A percentile compares a stretch with the other conserved stretches of the same genome.
Evolutionary conservation across 2,797 vertebrate species (phyloP).

Genomic region (Pangasius djambal): DNA sequence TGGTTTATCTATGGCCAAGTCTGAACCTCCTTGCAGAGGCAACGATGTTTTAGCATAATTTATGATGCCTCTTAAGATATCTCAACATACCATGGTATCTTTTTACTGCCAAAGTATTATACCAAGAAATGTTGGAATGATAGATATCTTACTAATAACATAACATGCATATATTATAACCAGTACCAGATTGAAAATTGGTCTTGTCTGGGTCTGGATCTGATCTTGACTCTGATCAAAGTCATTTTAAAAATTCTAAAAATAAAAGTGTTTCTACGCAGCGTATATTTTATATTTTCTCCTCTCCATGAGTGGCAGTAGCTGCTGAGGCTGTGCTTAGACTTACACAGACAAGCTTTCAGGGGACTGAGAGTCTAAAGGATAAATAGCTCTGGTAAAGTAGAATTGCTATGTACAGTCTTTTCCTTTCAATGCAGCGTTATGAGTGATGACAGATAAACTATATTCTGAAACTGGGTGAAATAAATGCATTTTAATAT

Average conservation of each 20-base stretch:
- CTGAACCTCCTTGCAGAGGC: too few species aligned
- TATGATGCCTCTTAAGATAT: neutral
- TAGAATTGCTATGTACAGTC: constrained; percentile 34
- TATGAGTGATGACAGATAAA: neutral
- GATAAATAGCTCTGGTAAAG: constrained; percentile 62
- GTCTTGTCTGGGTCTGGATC: neutral
- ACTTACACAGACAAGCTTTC: constrained; percentile 62
- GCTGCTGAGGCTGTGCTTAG: constrained; percentile 56
- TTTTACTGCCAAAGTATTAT: neutral
- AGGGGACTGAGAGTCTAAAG: constrained; percentile 66
- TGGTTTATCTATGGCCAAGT: too few species aligned
- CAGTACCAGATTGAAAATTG: neutral
- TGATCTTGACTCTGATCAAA: neutral
- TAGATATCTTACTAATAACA: neutral
- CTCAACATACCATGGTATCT: too few species aligned
- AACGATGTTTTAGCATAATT: neutral
- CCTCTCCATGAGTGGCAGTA: neutral
- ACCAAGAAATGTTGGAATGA: neutral
- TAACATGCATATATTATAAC: neutral
- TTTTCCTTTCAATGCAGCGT: constrained; percentile 5
- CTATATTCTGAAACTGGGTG: neutral
- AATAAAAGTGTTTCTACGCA: constrained; percentile 52
- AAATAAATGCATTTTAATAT: neutral
- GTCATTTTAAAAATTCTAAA: constrained; percentile 48
- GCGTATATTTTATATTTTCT: neutral